Conservation (phyloP, 2,888 invertebrate genomes). For the Drosophila meridiana region DNA sequence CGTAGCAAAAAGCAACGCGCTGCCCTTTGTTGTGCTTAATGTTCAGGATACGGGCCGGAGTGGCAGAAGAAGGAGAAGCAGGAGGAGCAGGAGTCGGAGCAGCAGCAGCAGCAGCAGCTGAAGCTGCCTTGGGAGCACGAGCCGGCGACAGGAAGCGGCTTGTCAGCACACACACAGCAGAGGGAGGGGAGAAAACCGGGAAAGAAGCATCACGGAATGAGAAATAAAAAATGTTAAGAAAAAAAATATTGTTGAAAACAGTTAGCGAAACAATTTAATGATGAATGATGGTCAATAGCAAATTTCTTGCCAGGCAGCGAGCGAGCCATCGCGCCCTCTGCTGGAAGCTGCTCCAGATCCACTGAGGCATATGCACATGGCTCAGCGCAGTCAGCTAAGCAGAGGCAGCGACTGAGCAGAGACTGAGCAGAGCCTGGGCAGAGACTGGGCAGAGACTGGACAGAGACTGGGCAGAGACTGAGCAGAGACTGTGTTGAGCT, state of each 20-base stretch:
- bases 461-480: background rate
- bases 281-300: conserved; percentile 77
- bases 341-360: conserved; percentile 14
- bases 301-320: conserved; percentile 42
- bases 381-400: conserved; percentile 46
- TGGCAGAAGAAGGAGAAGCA: background rate
- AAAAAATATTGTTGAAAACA: conserved; percentile 70
- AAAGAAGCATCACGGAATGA: background rate
- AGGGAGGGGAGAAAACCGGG: background rate
- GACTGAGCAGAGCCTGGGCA: background rate
- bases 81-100: background rate
- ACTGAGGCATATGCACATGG: conserved; percentile 61
- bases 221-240: conserved; percentile 2
- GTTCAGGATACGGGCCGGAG: conserved; percentile 3
- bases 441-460: background rate
- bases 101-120: background rate
- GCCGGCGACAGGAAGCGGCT: conserved; percentile 63
- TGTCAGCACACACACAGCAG: conserved; percentile 57
- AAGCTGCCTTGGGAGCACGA: background rate
- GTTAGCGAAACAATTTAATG: conserved; percentile 80
- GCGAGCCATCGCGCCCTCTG: background rate
- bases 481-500: background rate
- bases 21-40: conserved; percentile 47
- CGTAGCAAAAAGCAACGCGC: conserved; percentile 56
- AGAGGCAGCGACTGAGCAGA: conserved; percentile 14